Base-by-base conservation (phyloP, 92 coral and sea anemone species). In the Epizoanthus illoricatus region DNA sequence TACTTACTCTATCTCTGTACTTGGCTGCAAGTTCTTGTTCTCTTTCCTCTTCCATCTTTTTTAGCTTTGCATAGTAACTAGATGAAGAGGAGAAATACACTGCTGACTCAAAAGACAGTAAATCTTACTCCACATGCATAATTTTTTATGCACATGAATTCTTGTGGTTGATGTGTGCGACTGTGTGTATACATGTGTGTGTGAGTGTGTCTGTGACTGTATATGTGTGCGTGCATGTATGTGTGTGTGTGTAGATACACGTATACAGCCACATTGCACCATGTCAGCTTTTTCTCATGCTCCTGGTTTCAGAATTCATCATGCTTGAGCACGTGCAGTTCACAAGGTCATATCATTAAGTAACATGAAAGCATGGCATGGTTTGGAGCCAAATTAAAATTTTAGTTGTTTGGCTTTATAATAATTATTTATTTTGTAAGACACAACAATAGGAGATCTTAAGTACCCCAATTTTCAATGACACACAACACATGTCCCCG, bases 61-160 rank as follows among this genome's bases (percentile, higher is more conserved):
- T 95, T n/a, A 96, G 93, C 80, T 96, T 96, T 18, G 99, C 99
- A 91, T 96, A 96, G 79, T 96, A 94, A 80, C 99, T 96, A 49
- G 13, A 63, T 12, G 20, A 19, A 40, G 1, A 69, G 33, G 41
- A 18, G 18, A 49, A 61, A 72, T 13, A 28, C 20, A 13, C 45
- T 67, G 24, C 4, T 63, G 19, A n/a, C 28, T 64, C 15, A 64
- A 4, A 23, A 6, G 21, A 67, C 62, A 47, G 19, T 0, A 52
- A 18, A 49, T 24, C 40, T 20, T 24, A 71, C 21, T 2, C n/a
- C 49, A 21, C 42, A 52, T 15, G 52, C 54, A 1, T 2, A 75
- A n/a, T 55, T 75, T 75, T 19, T 75, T 28, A 28, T 28, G 36
- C n/a, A n/a, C n/a, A n/a, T 28, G 36, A 2, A 28, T 28, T 28